phyloP scores from a whole-genome alignment of 2,888 invertebrate species.

The Euzetes globulus region DNA sequence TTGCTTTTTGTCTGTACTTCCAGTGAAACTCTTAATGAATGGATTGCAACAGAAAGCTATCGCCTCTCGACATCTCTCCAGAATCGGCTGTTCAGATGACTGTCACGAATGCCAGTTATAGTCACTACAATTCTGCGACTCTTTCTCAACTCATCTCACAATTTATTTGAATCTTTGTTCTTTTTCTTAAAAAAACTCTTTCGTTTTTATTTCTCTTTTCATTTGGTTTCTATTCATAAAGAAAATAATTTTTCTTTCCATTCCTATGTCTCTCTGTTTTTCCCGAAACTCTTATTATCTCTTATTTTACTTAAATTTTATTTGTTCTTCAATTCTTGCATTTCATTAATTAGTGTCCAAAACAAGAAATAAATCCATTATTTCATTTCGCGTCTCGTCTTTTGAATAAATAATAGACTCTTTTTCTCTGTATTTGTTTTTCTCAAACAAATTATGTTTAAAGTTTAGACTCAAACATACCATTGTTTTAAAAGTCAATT shows the following conservation, averaged over 20 bases:
- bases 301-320: background rate
- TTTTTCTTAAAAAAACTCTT: background rate
- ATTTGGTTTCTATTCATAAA: no score
- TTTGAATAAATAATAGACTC: no score
- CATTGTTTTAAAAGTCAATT: no score
- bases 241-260: no score
- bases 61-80: background rate
- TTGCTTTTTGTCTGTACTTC: background rate
- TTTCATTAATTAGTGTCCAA: background rate
- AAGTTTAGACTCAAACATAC: no score
- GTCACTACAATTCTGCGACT: no score
- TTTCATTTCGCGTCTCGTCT: no score
- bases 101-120: slow-evolving; percentile 10
- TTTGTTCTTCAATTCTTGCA: background rate
- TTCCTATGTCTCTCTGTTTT: no score
- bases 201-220: no score
- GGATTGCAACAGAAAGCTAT: slow-evolving; percentile 11
- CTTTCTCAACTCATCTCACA: background rate
- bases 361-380: background rate
- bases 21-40: background rate
- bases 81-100: slow-evolving; percentile 23
- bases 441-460: no score
- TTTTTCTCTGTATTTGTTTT: no score
- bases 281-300: background rate
- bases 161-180: background rate